These are phyloP conservation scores for Cygnus buccinator DNA, from an alignment of 2,113 vertebrate species.

Conservation along the genomic window DNA sequence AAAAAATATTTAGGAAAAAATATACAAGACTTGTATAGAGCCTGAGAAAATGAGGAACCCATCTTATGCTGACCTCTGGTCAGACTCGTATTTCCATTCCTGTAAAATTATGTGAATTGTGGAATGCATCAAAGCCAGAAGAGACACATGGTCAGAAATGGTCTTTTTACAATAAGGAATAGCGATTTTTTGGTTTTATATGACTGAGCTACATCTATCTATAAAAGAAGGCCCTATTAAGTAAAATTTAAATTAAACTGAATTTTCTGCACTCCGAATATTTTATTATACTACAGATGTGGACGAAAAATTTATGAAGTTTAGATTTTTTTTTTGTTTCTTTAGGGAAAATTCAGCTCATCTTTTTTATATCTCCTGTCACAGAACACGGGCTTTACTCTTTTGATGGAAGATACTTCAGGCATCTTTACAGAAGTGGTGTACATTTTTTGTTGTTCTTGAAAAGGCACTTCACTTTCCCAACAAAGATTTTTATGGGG, in stretches of 20 bases:
- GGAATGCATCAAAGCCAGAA: constrained; percentile 27
- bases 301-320: constrained; percentile 8
- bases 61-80: constrained; percentile 6
- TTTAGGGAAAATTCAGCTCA: constrained; percentile 5
- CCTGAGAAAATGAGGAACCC: background rate
- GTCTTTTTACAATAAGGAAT: constrained; percentile 28
- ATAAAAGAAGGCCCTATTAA: constrained; percentile 34
- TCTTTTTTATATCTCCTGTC: constrained; percentile 38
- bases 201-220: constrained; percentile 23
- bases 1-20: constrained; percentile 30
- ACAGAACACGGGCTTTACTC: background rate
- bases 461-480: constrained; percentile 52
- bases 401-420: constrained; percentile 35
- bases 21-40: background rate
- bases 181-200: constrained; percentile 53
- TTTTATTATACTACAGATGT: constrained; percentile 21
- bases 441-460: constrained; percentile 52
- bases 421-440: constrained; percentile 19
- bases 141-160: constrained; percentile 5
- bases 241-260: constrained; percentile 34
- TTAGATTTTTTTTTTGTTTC: background rate
- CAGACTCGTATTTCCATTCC: background rate
- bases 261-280: constrained; percentile 46
- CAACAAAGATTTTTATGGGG: constrained; percentile 55
- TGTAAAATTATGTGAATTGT: background rate